Evolutionary conservation across 2,113 vertebrate genomes (phyloP), one percentile per base, ranked within the genome.

Genomic region (Atlantisia rogersi): DNA sequence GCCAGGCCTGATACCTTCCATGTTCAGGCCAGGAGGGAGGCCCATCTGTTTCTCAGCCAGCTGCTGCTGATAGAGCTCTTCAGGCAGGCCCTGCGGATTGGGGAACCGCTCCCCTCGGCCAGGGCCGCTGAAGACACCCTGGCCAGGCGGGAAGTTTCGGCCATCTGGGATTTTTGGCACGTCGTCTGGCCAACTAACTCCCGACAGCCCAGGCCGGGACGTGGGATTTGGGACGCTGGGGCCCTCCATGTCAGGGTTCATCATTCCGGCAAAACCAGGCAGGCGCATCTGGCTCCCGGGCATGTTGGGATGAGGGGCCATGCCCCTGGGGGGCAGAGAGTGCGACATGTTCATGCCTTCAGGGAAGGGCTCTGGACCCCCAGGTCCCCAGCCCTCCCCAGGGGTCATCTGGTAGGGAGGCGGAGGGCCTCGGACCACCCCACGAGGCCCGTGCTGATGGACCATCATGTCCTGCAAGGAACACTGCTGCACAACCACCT

Each of bases 381-480:
- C 98, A 18, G 98, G 98, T 8, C 98, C 99, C 99, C 99, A 99
- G 95, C 99, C 99, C 91, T 99, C 99, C 62, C 98, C 98, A 63
- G 99, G 98, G 39, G 99, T 98, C 98, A 99, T 99, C 98, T 99
- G 99, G 94, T 99, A 99, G 3, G 99, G 99, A 81, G 99, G 99
- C 0, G 99, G 99, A 16, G 99, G 99, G 15, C 98, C 99, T 86
- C 99, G 98, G 88, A 99, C 99, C 97, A 99, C 99, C 9, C 98
- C 98, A 35, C 99, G 98, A 19, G 99, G 99, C 70, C 99, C 99
- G 0, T 99, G 99, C 86, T 99, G 99, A 95, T 99, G 99, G 97
- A 99, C 98, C 99, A 99, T 99, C 99, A 99, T 99, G 76, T 99
- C 99, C 96, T 99, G 98, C 95, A 99, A 98, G 15, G 99, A 98